phyloP scores from a whole-genome alignment of 2,888 invertebrate species.

The Frankliniella fusca region DNA sequence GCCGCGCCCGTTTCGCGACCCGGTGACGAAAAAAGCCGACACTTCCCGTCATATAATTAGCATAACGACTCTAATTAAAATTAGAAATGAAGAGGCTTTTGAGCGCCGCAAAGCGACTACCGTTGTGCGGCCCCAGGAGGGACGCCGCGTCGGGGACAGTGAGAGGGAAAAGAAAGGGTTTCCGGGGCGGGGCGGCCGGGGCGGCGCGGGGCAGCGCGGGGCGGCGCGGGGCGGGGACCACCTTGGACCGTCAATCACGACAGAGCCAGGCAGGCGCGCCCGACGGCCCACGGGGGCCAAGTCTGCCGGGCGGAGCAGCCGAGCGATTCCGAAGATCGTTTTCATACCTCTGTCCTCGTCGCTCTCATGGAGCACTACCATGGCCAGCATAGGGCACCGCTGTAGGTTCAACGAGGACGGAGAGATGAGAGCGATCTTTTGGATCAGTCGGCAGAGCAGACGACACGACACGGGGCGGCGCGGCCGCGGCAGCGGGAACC shows the following conservation, averaged over 20 bases:
- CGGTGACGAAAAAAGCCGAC: conserved; percentile 39
- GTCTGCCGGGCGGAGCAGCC: no score
- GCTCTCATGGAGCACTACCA: no score
- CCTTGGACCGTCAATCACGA: conserved; percentile 20
- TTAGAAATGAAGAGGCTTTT: conserved; percentile 64
- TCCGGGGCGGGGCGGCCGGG: background rate
- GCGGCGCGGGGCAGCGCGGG: no score
- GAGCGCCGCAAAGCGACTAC: conserved; percentile 53
- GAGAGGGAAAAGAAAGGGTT: background rate
- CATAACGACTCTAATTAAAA: conserved; percentile 69
- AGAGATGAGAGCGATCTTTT: no score
- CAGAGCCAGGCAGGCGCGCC: conserved; percentile 26
- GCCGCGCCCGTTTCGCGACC: background rate
- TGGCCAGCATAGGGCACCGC: no score
- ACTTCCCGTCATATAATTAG: conserved; percentile 48
- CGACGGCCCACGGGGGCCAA: no score
- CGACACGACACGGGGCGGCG: background rate
- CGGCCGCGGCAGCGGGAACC: background rate
- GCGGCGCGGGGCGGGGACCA: conserved; percentile 31
- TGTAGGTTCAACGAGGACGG: no score
- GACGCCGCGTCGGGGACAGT: conserved; percentile 39
- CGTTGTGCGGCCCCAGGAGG: conserved; percentile 52
- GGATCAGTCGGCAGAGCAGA: no score
- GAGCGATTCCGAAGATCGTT: no score
- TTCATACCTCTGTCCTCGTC: no score